Evolutionary conservation across 2,888 invertebrate genomes (phyloP), one percentile per base, ranked within the genome.

Genomic region (Gisinianus flammeolus): DNA sequence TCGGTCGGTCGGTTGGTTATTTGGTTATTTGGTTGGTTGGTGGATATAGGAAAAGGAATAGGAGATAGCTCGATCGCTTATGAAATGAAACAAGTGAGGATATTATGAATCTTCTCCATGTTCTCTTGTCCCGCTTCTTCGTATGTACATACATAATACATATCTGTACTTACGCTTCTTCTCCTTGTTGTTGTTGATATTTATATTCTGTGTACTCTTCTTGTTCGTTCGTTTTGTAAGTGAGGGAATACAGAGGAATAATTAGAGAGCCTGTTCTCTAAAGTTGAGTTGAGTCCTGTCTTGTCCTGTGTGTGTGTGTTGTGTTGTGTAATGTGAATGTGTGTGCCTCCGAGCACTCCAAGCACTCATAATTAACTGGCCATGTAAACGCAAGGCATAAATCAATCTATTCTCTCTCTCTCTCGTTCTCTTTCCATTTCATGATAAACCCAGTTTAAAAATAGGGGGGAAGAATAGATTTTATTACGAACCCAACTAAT

Each of bases 351-450:
- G 74, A 62, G 64, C 52, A 16, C 8, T 44, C 44, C 30, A 75
- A 70, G 66, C 70, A 79, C 68, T 69, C 75, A 81, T 82, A 82
- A 82, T 82, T 82, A 82, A 82, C 81, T 82, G 79, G 77, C 81
- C 81, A 82, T 81, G 81, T 82, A 81, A 82, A 82, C 82, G 81
- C 79, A n/a, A 80, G 76, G 80, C 82, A 82, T 83, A 84, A 84
- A 84, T 44, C 44, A 44, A 44, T 44, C 44, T 6, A 12, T 44
- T 44, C 44, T 44, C 44, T 44, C 44, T 44, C 44, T 44, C 44
- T 44, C 16, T 44, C 2, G 2, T 2, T 44, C 44, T 44, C 44
- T 44, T 12, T 44, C 44, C 19, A 19, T 44, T 19, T 44, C 81
- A 81, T 82, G 81, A 82, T 83, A 81, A 81, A 79, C 79, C 68